Conservation (phyloP, 2,797 vertebrate genomes). For the Australoheros facetus region DNA sequence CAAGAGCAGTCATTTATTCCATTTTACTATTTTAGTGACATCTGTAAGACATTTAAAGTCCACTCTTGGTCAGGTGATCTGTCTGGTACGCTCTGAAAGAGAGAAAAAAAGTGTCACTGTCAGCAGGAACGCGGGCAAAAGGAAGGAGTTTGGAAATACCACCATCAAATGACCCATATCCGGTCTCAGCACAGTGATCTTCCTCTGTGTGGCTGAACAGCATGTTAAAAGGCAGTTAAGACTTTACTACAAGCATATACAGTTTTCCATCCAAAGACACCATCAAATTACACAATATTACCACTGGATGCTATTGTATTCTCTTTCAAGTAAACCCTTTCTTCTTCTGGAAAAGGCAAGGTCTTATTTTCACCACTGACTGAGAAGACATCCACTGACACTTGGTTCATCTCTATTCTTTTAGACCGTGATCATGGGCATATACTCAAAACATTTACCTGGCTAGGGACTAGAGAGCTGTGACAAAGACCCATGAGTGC, state of each 20-base stretch:
- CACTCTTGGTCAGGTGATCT: conserved; percentile 12
- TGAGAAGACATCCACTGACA: conserved; percentile 48
- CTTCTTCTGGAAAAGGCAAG: conserved; percentile 22
- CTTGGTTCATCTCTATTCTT: conserved; percentile 44
- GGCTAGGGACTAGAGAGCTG: conserved; percentile 77
- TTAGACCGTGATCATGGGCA: conserved; percentile 85
- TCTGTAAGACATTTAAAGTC: conserved; percentile 57
- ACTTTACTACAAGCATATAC: neutral
- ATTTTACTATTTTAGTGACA: conserved; percentile 34
- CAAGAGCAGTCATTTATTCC: conserved; percentile 47
- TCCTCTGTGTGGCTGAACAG: neutral
- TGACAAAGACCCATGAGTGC: conserved; percentile 76
- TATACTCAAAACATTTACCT: conserved; percentile 99
- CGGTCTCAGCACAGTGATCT: neutral
- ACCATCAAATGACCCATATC: conserved; percentile 28
- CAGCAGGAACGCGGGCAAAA: conserved; percentile 5
- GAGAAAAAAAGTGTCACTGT: conserved; percentile 34
- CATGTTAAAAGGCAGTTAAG: neutral
- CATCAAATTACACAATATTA: neutral
- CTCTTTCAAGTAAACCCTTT: neutral
- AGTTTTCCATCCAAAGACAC: conserved; percentile 9
- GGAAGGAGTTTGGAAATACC: conserved; percentile 1
- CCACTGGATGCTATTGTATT: neutral
- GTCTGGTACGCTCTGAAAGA: conserved; percentile 58
- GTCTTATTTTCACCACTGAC: conserved; percentile 32